Evolutionary conservation across 2,797 vertebrate genomes (phyloP), one percentile per base, ranked within the genome.

Genomic region (Limnodromus scolopaceus): DNA sequence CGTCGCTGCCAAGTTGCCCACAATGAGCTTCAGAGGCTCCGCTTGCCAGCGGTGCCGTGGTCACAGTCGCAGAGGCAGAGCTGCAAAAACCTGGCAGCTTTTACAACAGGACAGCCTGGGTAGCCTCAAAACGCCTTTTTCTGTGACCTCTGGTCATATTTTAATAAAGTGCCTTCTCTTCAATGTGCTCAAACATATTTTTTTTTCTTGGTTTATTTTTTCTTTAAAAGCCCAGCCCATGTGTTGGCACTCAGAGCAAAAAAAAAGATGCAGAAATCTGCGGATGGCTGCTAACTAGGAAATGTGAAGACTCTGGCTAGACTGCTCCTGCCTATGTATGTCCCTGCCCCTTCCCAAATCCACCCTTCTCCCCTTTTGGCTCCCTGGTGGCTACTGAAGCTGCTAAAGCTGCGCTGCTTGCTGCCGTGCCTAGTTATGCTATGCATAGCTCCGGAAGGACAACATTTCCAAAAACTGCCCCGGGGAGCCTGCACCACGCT

Each of bases 271-370:
- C 25, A 81, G 66, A 32, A 61, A 19, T 9, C 58, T 51, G 18
- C 0, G 0, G 30, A 8, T 1, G 1, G 19, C 48, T 45, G 48
- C 45, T 53, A 10, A 34, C 8, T 32, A 46, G 39, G 23, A 71
- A 78, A 36, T 3, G 18, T 2, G 24, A 75, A 71, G 22, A 10
- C 10, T 71, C 49, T 6, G 12, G 14, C 34, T 6, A 34, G 45
- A 32, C 41, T 57, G 34, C 54, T 90, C 61, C 61, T 49, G 19
- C 13, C 39, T 75, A 3, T 60, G 45, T 75, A 3, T 60, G 45
- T 1, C 22, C 13, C 53, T 5, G 10, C 19, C 22, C 34, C 8
- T 18, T 72, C 25, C n/a, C 3, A 23, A n/a, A 13, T 19, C 24
- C 39, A 23, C 11, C 30, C 16, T 39, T 43, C 34, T 83, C 18